These are phyloP conservation scores for Alethe castanea DNA, from an alignment of 2,113 vertebrate genomes.

Conservation along the genomic window DNA sequence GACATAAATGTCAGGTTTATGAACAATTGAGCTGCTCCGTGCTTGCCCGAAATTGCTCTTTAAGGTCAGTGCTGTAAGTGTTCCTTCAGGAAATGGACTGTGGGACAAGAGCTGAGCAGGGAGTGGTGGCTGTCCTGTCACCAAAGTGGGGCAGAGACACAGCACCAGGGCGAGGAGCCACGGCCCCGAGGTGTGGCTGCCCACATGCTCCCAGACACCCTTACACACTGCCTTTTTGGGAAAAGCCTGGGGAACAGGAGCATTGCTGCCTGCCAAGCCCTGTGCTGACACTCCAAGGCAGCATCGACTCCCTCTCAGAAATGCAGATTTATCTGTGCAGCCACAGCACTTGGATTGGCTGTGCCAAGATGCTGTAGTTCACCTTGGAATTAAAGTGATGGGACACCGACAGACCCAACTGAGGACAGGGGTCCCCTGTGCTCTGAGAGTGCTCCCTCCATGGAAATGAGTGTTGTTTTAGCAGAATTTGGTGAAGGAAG, in stretches of 20 bases:
- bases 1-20: constrained; percentile 79
- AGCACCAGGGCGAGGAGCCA: not conserved
- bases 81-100: constrained; percentile 28
- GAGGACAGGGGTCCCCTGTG: not conserved
- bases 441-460: not conserved
- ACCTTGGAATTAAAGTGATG: not conserved
- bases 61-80: constrained; percentile 68
- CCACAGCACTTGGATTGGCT: accelerated
- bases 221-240: accelerated
- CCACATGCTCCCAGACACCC: accelerated
- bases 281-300: not conserved
- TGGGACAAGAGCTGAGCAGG: not conserved
- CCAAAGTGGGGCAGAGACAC: not conserved
- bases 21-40: constrained; percentile 70
- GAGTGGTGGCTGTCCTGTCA: accelerated
- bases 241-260: not conserved
- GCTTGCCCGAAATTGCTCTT: constrained; percentile 70
- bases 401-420: accelerated
- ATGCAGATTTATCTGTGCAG: not conserved
- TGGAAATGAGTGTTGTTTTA: not conserved
- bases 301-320: not conserved
- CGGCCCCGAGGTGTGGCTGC: not conserved
- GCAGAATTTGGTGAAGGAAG: not conserved
- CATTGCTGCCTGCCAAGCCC: not conserved
- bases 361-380: not conserved